Base-by-base conservation (phyloP, 2,113 vertebrate species). In the Malurus cyaneus region DNA sequence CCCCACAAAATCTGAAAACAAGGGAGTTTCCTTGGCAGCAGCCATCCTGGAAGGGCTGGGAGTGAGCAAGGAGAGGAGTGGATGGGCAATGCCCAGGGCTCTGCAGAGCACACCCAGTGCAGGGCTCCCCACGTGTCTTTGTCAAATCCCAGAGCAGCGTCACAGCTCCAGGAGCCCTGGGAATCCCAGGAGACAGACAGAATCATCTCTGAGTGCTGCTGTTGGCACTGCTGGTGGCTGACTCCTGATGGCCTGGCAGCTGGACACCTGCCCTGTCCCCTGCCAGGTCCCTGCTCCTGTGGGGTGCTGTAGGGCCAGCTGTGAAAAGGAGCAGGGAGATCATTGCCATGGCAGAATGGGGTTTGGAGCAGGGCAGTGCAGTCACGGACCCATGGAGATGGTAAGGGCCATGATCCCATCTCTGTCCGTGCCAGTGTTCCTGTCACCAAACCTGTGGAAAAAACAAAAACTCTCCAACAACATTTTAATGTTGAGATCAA, bases 381-480 rank as follows among this genome's bases (percentile, higher is more conserved):
- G 25, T 31, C 60, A 31, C 1, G 2, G 36, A 28, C 15, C 50
- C 42, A 2, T 3, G 24, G 70, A 18, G 31, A 15, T 17, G 28
- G 28, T 7, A 16, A 9, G 25, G 21, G 5, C 41, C 70, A 39
- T 0, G 0, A 60, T 29, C 9, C 21, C 2, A 0, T 28, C 62
- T 44, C 29, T 32, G 31, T 36, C 36, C 36, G 36, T 8, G 36
- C 41, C 62, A 18, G 44, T 2, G 25, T 1, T 4, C 26, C 39
- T 39, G 39, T 39, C 39, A 39, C 39, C 39, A 39, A 39, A 39
- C 39, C 39, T 39, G 39, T 39, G 39, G 39, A 9, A 39, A 39
- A 39, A 39, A 39, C 39, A 39, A 39, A 39, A 39, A 39, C 39
- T 39, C 39, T 39, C 39, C 39, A 39, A 39, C 39, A 39, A 39